Percentiles rank a stretch among this genome's conserved stretches.
Evolutionary conservation across 2,888 invertebrate genomes (phyloP).

Genomic region (Pandemis cinnamomeana): DNA sequence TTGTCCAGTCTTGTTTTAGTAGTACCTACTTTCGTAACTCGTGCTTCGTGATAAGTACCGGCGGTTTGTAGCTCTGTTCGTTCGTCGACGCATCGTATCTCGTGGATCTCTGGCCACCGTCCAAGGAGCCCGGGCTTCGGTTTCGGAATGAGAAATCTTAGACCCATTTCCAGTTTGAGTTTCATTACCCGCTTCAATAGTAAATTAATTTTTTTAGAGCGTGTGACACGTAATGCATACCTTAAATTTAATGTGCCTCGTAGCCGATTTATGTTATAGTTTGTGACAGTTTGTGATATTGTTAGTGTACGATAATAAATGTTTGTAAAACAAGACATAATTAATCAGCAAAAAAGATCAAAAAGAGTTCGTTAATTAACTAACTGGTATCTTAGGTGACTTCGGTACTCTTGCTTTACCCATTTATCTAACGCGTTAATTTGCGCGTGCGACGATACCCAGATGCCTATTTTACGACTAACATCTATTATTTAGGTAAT

Average conservation of each 20-base stretch:
- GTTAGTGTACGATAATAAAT: not conserved
- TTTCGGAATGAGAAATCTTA: conserved; percentile 51
- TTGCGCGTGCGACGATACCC: conserved; percentile 1
- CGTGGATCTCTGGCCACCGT: conserved; percentile 58
- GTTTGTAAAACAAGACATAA: not conserved
- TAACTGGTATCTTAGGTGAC: not conserved
- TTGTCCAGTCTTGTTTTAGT: conserved; percentile 10
- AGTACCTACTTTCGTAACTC: conserved; percentile 26
- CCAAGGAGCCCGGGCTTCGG: conserved; percentile 56
- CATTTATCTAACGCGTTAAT: not conserved
- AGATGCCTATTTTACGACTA: conserved; percentile 4
- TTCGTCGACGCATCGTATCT: conserved; percentile 53
- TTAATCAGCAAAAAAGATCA: conserved; percentile 1
- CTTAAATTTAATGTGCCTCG: not conserved
- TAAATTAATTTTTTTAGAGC: not conserved
- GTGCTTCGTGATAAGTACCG: conserved; percentile 30
- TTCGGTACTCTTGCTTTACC: not conserved
- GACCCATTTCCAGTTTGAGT: conserved; percentile 1
- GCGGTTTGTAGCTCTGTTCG: conserved; percentile 43
- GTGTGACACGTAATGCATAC: conserved; percentile 17
- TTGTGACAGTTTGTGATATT: conserved; percentile 11
- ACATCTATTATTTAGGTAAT: not conserved
- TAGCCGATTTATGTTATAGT: not conserved
- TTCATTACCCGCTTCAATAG: conserved; percentile 6
- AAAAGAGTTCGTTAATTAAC: not conserved